phyloP scores from a whole-genome alignment of 1,140 invertebrate genomes.

The Platorchestia sp. region DNA sequence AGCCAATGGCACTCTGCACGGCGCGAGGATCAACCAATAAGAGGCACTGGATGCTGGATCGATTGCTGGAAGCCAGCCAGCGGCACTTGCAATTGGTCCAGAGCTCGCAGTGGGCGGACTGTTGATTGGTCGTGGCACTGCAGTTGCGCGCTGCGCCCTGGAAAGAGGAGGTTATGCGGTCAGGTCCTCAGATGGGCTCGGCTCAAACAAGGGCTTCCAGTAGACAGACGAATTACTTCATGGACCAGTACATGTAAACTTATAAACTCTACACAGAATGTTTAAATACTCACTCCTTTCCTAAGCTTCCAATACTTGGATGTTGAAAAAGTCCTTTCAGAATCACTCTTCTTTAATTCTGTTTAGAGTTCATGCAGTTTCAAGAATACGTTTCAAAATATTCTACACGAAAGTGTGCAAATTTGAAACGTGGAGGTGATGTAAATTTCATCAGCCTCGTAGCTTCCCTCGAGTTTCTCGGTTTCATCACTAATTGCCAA shows the following conservation, averaged over 20 bases:
- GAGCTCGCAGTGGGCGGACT: not conserved
- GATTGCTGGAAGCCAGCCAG: not conserved
- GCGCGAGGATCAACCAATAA: not conserved
- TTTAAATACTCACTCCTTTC: too few species aligned
- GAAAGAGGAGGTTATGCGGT: not conserved
- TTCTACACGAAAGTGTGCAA: not conserved
- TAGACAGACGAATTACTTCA: not conserved
- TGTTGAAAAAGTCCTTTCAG: too few species aligned
- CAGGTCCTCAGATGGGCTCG: not conserved
- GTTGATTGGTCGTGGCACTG: slow-evolving; percentile 17
- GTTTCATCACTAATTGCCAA: not conserved
- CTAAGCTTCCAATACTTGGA: too few species aligned
- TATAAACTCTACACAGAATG: not conserved
- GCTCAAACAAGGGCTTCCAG: not conserved
- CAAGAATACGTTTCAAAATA: not conserved
- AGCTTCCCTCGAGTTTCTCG: not conserved
- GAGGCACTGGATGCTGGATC: not conserved
- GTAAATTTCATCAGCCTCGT: not conserved
- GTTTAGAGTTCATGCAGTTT: too few species aligned
- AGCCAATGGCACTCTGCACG: slow-evolving; percentile 33
- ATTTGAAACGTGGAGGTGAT: not conserved
- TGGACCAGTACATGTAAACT: not conserved
- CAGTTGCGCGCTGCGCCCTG: slow-evolving; percentile 20
- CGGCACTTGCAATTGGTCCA: not conserved
- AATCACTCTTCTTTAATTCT: too few species aligned